phyloP scores from a whole-genome alignment of 2,888 invertebrate species.

The Microctonus brassicae region DNA sequence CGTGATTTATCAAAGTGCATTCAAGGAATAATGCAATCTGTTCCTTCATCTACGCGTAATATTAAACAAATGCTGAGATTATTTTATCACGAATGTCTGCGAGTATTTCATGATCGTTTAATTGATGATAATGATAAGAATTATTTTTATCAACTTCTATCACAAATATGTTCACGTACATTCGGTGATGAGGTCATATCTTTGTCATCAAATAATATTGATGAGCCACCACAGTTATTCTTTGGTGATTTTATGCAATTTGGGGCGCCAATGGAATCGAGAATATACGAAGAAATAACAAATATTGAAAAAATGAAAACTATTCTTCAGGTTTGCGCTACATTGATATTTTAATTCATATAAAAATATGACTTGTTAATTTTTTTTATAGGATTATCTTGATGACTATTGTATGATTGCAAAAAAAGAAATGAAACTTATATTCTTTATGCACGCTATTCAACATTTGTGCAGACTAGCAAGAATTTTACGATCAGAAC shows the following conservation, averaged over 20 bases:
- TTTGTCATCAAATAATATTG: constrained; percentile 73
- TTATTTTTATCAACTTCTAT: constrained; percentile 83
- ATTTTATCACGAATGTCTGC: constrained; percentile 91
- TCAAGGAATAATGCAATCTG: constrained; percentile 90
- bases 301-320: constrained; percentile 79
- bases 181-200: constrained; percentile 75
- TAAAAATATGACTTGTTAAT: not conserved
- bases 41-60: constrained; percentile 78
- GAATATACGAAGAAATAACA: constrained; percentile 87
- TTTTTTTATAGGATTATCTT: constrained; percentile 78
- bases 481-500: constrained; percentile 85
- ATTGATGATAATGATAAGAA: constrained; percentile 85
- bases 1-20: constrained; percentile 91
- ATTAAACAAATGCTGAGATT: constrained; percentile 80
- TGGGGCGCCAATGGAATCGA: constrained; percentile 78
- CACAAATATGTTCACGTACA: constrained; percentile 75
- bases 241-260: constrained; percentile 90
- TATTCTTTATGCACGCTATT: constrained; percentile 90
- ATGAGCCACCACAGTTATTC: constrained; percentile 78
- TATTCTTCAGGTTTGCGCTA: constrained; percentile 75
- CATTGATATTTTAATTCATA: not conserved
- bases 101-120: constrained; percentile 92
- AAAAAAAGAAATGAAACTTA: constrained; percentile 85
- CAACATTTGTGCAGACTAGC: constrained; percentile 90
- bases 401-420: constrained; percentile 86